Evolutionary conservation across 2,888 invertebrate genomes (phyloP), one percentile per base, ranked within the genome.

Genomic region (Macroteleia sp.): DNA sequence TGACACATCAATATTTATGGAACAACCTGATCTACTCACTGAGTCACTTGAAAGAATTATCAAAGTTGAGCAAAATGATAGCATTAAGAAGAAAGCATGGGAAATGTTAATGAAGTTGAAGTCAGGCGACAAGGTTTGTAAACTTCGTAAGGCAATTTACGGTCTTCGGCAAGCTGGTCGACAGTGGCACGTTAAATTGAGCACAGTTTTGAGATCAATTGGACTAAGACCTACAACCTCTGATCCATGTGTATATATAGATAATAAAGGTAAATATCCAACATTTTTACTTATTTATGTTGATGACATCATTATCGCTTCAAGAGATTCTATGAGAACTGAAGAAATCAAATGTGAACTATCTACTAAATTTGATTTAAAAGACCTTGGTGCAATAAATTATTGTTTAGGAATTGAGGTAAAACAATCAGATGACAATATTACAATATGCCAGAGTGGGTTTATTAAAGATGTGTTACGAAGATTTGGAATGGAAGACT

Each of bases 401-500:
- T 67, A 79, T 59, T 84, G 81, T 57, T 64, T 85, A 14, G 84
- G 83, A 32, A 79, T 86, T 1, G 82, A 85, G 76, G 80, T 85
- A 44, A 30, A 48, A 20, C 66, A 62, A 34, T 39, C 28, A 6
- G 22, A 69, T 4, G 46, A 41, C 4, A 36, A 19, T 2, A 69
- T 76, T 10, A n/a, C 32, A 8, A 59, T 80, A 36, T 64, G 46
- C 16, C 83, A 86, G 61, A 59, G 41, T 19, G 77, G 74, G n/a
- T 85, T 86, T 42, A 78, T 86, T 28, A 61, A 50, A 3, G 81
- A 84, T n/a, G 17, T 85, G 10, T 54, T 86, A 25, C 57, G 77
- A 41, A 48, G 82, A n/a, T 88, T 84, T 64, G 67, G 77, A 22
- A 86, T 87, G 86, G 61, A 67, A 10, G 67, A 86, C 42, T 82